Conservation (phyloP, 2,888 invertebrate species). For the Physocephala rufipes region DNA sequence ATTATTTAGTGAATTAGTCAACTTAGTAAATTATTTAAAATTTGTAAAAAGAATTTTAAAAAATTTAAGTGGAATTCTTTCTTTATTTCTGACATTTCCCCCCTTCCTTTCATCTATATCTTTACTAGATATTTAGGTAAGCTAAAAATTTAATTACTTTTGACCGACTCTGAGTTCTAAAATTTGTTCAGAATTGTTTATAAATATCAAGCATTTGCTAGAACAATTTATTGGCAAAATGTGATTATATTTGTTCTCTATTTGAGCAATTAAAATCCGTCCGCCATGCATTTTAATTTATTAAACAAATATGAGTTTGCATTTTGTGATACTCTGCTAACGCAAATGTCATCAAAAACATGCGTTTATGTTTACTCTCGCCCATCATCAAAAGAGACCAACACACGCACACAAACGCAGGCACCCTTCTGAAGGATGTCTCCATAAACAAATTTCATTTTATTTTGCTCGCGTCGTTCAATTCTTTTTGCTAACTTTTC, state of each 20-base stretch:
- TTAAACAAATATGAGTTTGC: slow-evolving; percentile 24
- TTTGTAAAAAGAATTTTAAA: no score
- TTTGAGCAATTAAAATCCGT: slow-evolving; percentile 23
- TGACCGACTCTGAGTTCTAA: no score
- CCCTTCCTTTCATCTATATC: no score
- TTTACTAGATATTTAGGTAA: no score
- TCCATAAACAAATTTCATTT: slow-evolving; percentile 29
- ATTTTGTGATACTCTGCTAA: neutral
- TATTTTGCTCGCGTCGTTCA: slow-evolving; percentile 7
- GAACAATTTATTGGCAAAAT: slow-evolving; percentile 4
- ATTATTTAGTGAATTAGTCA: no score
- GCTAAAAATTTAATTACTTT: no score
- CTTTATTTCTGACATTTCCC: no score
- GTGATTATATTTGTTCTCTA: slow-evolving; percentile 5
- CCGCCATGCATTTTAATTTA: slow-evolving; percentile 31
- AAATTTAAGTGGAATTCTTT: no score
- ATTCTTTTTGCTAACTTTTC: neutral
- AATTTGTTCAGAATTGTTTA: neutral
- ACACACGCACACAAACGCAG: slow-evolving; percentile 16
- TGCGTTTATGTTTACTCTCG: neutral
- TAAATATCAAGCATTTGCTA: slow-evolving; percentile 31
- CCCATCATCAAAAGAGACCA: neutral
- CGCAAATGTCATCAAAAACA: slow-evolving; percentile 11
- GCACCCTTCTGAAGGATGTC: neutral
- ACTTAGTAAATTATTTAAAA: no score